phyloP scores from a whole-genome alignment of 2,797 vertebrate species.

The Thaleichthys pacificus region DNA sequence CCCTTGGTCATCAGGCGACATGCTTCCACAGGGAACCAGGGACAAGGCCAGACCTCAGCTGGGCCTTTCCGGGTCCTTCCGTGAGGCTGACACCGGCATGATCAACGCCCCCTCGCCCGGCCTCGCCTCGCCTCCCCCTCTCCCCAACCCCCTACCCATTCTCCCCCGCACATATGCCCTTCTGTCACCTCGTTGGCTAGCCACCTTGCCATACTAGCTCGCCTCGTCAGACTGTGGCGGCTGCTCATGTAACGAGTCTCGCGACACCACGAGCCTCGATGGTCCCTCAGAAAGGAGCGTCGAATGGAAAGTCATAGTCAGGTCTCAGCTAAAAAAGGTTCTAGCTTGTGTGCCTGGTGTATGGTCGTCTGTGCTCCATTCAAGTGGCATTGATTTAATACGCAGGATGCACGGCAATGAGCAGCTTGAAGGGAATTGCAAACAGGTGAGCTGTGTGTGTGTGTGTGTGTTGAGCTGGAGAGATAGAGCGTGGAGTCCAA shows the following conservation, averaged over 20 bases:
- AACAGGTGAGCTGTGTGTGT: background rate
- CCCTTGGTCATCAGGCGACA: conserved; percentile 35
- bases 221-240: no score
- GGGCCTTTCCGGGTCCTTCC: conserved; percentile 7
- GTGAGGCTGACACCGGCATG: background rate
- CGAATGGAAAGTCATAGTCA: no score
- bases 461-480: conserved; percentile 8
- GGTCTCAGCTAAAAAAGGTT: no score
- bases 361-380: background rate
- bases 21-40: conserved; percentile 18
- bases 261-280: no score
- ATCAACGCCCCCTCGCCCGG: background rate
- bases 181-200: background rate
- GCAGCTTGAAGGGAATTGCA: background rate
- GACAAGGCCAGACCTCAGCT: conserved; percentile 31
- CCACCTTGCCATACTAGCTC: no score
- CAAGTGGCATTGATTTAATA: background rate
- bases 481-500: conserved; percentile 13
- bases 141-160: no score
- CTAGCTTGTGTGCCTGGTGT: no score
- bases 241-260: no score
- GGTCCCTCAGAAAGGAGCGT: no score
- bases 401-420: background rate
- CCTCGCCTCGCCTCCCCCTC: background rate
- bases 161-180: background rate